Evolutionary conservation across 2,888 invertebrate genomes (phyloP).

Genomic region (Antitype chi): DNA sequence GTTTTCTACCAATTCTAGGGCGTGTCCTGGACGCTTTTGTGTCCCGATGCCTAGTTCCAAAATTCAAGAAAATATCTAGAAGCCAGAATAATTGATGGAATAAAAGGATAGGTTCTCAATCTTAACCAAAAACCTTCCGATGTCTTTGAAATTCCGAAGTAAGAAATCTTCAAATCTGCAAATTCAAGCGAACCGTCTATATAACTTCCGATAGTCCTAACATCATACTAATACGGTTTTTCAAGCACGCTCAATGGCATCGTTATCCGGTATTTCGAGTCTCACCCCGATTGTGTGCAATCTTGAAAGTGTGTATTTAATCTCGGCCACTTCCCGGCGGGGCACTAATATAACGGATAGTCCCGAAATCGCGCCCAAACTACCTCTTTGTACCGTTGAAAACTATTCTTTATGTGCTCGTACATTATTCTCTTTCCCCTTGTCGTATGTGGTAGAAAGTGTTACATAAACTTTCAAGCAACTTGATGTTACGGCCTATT

Average conservation of each 20-base stretch:
- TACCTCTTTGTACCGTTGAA: constrained; percentile 70
- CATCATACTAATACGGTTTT: constrained; percentile 17
- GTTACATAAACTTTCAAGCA: constrained; percentile 4
- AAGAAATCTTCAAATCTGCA: background rate
- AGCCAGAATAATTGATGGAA: background rate
- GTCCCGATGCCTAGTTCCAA: background rate
- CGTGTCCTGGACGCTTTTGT: too few relatives aligned
- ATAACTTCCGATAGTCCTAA: constrained; percentile 11
- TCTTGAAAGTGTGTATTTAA: constrained; percentile 71
- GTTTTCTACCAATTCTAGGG: background rate
- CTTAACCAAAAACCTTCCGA: background rate
- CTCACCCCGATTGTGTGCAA: constrained; percentile 50
- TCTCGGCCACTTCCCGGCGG: constrained; percentile 71
- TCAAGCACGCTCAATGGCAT: constrained; percentile 30
- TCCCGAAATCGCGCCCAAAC: constrained; percentile 70
- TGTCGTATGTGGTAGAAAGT: constrained; percentile 9
- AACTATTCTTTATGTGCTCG: constrained; percentile 68
- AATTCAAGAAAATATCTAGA: background rate
- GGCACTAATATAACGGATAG: constrained; percentile 74
- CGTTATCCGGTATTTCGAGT: constrained; percentile 52
- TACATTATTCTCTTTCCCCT: constrained; percentile 38
- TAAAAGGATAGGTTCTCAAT: background rate
- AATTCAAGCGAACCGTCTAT: constrained; percentile 6
- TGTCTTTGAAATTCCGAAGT: background rate
- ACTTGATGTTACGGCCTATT: constrained; percentile 9